Conservation (phyloP, 2,888 invertebrate genomes). For the Phengaris arion region DNA sequence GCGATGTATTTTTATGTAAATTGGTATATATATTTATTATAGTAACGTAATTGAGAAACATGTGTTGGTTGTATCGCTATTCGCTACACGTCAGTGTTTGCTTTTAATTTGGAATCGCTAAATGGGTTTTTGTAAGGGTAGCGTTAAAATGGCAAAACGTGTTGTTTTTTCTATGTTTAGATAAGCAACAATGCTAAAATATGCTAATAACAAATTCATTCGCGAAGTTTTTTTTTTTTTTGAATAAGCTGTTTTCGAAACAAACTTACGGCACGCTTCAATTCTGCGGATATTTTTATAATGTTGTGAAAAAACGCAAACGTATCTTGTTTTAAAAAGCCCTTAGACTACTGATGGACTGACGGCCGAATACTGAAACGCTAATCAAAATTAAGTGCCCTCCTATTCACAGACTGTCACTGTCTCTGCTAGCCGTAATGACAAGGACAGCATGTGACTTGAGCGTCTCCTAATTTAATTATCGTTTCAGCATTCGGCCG, state of each 20-base stretch:
- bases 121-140: conserved; percentile 1
- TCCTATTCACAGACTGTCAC: too few species aligned
- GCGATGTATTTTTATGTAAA: not conserved
- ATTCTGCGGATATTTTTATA: not conserved
- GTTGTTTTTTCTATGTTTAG: not conserved
- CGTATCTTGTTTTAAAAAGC: not conserved
- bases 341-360: not conserved
- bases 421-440: too few species aligned
- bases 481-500: too few species aligned
- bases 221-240: not conserved
- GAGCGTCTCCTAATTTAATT: too few species aligned
- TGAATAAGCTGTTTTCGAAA: not conserved
- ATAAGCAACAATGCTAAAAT: not conserved
- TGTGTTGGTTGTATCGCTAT: not conserved
- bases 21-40: not conserved
- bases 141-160: not conserved
- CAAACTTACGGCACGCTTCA: not conserved
- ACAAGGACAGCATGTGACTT: too few species aligned
- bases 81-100: not conserved
- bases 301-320: not conserved
- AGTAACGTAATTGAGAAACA: not conserved
- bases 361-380: too few species aligned
- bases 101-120: conserved; percentile 15
- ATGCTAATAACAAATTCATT: not conserved
- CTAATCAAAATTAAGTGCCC: too few species aligned